Conservation (phyloP, 2,888 invertebrate genomes). For the Elysia crispata region DNA sequence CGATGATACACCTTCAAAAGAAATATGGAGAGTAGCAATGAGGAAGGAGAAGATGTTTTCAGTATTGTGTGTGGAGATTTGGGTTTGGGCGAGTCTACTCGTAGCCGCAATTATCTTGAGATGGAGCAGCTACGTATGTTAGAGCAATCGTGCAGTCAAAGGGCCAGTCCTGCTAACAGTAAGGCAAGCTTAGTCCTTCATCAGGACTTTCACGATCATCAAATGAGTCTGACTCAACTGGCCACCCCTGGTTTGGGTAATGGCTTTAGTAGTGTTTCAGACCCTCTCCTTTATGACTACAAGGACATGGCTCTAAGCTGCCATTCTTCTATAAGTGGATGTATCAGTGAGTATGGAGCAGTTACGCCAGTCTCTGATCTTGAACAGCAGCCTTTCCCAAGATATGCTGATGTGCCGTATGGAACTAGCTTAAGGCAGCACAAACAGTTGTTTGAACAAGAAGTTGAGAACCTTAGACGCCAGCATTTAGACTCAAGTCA, state of each 20-base stretch:
- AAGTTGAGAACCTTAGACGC: constrained; percentile 54
- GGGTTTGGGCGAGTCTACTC: constrained; percentile 64
- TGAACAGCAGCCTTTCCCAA: constrained; percentile 54
- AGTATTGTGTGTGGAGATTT: constrained; percentile 61
- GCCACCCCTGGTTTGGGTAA: too few species aligned
- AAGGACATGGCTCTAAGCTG: neutral
- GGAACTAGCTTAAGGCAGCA: constrained; percentile 70
- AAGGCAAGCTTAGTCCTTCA: neutral
- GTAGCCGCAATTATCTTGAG: constrained; percentile 57
- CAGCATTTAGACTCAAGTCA: constrained; percentile 1
- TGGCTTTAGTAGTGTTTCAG: neutral
- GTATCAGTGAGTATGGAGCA: too few species aligned
- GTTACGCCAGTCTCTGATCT: neutral
- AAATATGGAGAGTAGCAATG: constrained; percentile 40
- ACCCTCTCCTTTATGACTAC: neutral
- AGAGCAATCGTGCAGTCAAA: too few species aligned
- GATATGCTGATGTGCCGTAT: constrained; percentile 64
- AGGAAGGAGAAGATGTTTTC: constrained; percentile 52
- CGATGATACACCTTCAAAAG: too few species aligned
- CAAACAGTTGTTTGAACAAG: constrained; percentile 64
- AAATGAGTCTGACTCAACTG: neutral
- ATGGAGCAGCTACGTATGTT: neutral
- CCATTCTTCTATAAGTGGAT: too few species aligned
- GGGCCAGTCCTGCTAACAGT: neutral
- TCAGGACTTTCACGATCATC: neutral